phyloP scores from a whole-genome alignment of 2,888 invertebrate genomes.

The Pocota personata region DNA sequence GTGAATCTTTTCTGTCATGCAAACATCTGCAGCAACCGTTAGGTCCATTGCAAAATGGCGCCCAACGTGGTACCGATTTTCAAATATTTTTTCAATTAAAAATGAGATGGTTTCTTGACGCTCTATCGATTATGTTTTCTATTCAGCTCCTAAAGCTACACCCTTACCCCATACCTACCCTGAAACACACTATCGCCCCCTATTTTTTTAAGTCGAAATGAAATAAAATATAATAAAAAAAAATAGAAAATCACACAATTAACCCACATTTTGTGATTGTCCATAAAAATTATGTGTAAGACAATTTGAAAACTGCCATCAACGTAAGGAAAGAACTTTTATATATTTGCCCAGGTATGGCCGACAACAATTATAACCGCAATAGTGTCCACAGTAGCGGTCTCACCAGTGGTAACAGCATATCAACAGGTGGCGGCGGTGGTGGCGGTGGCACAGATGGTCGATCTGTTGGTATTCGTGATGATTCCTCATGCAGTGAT shows the following conservation, averaged over 20 bases:
- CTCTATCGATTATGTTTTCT: conserved; percentile 15
- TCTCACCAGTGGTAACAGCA: conserved; percentile 67
- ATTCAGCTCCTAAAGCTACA: neutral
- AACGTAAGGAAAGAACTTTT: conserved; percentile 79
- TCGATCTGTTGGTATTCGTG: conserved; percentile 76
- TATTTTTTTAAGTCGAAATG: neutral
- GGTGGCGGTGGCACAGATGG: conserved; percentile 75
- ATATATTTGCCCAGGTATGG: conserved; percentile 79
- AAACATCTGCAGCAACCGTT: no score
- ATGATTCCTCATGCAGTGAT: conserved; percentile 81
- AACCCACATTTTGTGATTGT: conserved; percentile 66
- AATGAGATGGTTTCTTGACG: no score
- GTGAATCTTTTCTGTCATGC: no score
- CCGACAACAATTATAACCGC: conserved; percentile 79
- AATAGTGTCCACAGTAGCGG: conserved; percentile 76
- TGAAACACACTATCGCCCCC: neutral
- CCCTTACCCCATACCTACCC: neutral
- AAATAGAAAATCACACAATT: conserved; percentile 32
- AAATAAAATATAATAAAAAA: neutral
- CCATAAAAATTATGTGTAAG: conserved; percentile 57
- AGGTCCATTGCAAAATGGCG: no score
- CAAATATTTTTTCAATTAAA: no score
- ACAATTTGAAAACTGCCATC: conserved; percentile 73
- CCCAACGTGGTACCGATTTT: no score
- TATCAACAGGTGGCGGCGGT: conserved; percentile 46